Evolutionary conservation across 2,113 vertebrate species (phyloP), one percentile per base, ranked within the genome.

Genomic region (Sylvilagus bachmani): DNA sequence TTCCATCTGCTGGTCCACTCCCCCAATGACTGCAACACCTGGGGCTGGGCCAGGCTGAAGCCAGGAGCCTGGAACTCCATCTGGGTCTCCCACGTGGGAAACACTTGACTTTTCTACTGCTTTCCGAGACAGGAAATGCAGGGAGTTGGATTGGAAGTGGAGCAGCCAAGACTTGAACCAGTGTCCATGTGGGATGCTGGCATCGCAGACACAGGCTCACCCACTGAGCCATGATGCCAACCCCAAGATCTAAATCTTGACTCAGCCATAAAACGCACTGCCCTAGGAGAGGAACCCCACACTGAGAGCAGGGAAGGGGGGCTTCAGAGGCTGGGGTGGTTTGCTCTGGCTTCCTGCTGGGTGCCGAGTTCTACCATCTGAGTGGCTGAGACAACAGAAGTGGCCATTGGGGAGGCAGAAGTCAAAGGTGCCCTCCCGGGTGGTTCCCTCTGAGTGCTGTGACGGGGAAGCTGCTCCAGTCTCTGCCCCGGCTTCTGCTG

Each of bases 361-460:
- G 16, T 22, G 31, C 29, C n/a, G 74, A 75, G 38, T 22, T 53
- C 81, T 69, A 64, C 21, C 22, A 22, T 11, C 27, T n/a, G 33
- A 93, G 81, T 58, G 44, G 14, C 16, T 64, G 36, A 83, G 36
- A 83, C 3, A 11, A 10, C 19, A 31, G 36, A 86, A 27, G 74
- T 36, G 33, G n/a, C 27, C 38, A 8, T 77, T 62, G 55, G 24
- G 24, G 73, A 62, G 24, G 36, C 81, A 88, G 36, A 78, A 31
- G 31, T 9, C 31, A 62, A 70, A 77, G 44, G 21, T 11, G 3
- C 5, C 2, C 2, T 3, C 0, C 0, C 2, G 6, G 1, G 1
- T n/a, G n/a, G 29, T 10, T n/a, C 75, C 38, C 44, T 78, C 13
- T 2, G 31, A 74, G 58, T 29, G 6, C 61, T 49, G 9, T n/a